Percentiles rank a stretch among this genome's conserved stretches.
Conservation (phyloP, 2,113 vertebrate species). For the Lamprologus sp. region DNA sequence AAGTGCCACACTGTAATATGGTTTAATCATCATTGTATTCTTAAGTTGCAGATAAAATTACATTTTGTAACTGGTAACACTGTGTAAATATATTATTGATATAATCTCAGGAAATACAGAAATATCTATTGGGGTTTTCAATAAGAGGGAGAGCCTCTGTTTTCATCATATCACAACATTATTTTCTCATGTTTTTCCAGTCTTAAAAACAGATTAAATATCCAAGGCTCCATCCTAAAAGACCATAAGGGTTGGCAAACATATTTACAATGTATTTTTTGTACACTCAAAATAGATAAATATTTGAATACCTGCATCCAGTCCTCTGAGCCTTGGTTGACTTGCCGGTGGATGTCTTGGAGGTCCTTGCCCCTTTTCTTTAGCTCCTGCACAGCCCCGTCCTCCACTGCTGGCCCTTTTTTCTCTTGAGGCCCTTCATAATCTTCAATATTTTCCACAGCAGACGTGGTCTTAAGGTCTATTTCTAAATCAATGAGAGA, state of each 20-base stretch:
- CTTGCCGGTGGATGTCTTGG: constrained; percentile 25
- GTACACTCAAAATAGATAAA: neutral
- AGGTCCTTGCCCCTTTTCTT: constrained; percentile 42
- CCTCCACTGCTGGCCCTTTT: neutral
- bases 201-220: neutral
- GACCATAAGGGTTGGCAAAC: neutral
- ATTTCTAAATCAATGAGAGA: neutral
- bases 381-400: constrained; percentile 35
- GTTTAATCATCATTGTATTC: neutral
- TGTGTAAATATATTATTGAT: neutral
- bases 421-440: neutral
- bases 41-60: neutral
- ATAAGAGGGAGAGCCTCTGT: neutral
- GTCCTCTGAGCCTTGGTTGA: constrained; percentile 46
- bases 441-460: neutral
- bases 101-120: neutral
- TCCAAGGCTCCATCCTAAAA: neutral
- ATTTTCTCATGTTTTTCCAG: neutral
- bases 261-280: neutral
- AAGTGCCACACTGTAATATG: neutral
- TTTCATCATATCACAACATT: neutral
- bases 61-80: neutral
- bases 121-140: neutral
- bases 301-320: constrained; percentile 58
- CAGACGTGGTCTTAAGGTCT: neutral